Evolutionary conservation across 2,888 invertebrate genomes (phyloP).

Genomic region (Malachius bipustulatus): DNA sequence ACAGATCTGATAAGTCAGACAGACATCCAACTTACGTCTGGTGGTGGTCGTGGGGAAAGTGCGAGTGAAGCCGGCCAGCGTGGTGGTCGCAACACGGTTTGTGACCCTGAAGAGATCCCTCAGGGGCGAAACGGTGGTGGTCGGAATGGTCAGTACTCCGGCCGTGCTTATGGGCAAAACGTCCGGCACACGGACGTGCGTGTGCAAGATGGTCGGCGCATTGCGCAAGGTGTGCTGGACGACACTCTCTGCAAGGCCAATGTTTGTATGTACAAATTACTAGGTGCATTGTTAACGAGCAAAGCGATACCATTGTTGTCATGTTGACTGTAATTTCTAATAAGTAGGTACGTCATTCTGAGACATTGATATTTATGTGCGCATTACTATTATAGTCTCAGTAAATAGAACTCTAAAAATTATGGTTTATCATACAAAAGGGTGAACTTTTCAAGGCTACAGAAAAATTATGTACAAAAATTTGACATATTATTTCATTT

Average conservation of each 20-base stretch:
- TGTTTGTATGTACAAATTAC: conserved; percentile 1
- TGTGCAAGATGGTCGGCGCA: conserved; percentile 55
- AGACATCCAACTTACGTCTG: conserved; percentile 43
- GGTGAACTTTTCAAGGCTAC: too few species aligned
- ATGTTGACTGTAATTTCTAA: too few species aligned
- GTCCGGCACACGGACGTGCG: conserved; percentile 48
- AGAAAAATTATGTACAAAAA: too few species aligned
- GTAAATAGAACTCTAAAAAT: too few species aligned
- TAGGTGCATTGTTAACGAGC: not conserved
- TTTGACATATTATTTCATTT: too few species aligned
- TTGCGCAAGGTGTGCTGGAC: conserved; percentile 64
- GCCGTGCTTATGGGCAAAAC: conserved; percentile 41
- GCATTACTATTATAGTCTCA: too few species aligned
- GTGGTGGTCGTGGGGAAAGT: conserved; percentile 39
- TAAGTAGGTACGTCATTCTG: too few species aligned
- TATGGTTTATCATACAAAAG: too few species aligned
- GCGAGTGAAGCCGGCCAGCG: conserved; percentile 37
- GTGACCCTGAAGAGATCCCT: conserved; percentile 33
- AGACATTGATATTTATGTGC: too few species aligned
- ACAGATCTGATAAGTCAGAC: too few species aligned
- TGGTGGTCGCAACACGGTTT: conserved; percentile 33
- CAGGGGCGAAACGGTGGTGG: conserved; percentile 25
- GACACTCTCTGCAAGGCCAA: conserved; percentile 46
- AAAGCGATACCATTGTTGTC: not conserved
- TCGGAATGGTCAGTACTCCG: conserved; percentile 30